Evolutionary conservation across 2,888 invertebrate genomes (phyloP).

Genomic region (Ochropleura plecta): DNA sequence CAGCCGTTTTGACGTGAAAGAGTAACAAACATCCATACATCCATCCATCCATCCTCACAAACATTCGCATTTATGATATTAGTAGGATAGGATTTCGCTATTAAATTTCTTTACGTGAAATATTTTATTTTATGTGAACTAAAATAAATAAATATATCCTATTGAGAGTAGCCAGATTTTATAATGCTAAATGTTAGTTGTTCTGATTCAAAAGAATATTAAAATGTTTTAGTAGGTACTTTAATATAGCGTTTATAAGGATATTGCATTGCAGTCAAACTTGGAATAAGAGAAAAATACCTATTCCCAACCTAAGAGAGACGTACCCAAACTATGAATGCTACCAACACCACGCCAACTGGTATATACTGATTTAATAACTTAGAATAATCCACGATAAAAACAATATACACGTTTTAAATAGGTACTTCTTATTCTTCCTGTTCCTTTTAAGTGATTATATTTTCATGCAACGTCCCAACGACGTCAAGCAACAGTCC

Average conservation of each 20-base stretch:
- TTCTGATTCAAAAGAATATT: background rate
- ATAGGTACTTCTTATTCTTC: background rate
- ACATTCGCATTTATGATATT: too few relatives aligned
- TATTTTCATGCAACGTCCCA: constrained; percentile 31
- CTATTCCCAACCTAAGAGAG: background rate
- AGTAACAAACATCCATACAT: too few relatives aligned
- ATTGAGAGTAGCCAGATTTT: background rate
- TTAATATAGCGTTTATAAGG: background rate
- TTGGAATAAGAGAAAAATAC: background rate
- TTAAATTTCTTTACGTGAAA: too few relatives aligned
- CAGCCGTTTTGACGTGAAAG: too few relatives aligned
- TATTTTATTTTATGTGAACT: too few relatives aligned
- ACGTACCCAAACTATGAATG: background rate
- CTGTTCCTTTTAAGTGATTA: constrained; percentile 22
- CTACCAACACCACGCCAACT: too few relatives aligned
- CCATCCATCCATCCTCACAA: too few relatives aligned
- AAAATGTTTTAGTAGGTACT: background rate
- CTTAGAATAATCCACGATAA: background rate
- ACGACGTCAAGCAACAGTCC: constrained; percentile 48
- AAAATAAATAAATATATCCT: too few relatives aligned
- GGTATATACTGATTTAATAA: too few relatives aligned
- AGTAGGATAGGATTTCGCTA: too few relatives aligned
- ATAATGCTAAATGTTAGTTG: background rate
- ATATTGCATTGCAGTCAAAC: background rate
- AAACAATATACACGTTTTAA: background rate